Conservation (phyloP, 2,888 invertebrate species). For the Napeogenes inachia region DNA sequence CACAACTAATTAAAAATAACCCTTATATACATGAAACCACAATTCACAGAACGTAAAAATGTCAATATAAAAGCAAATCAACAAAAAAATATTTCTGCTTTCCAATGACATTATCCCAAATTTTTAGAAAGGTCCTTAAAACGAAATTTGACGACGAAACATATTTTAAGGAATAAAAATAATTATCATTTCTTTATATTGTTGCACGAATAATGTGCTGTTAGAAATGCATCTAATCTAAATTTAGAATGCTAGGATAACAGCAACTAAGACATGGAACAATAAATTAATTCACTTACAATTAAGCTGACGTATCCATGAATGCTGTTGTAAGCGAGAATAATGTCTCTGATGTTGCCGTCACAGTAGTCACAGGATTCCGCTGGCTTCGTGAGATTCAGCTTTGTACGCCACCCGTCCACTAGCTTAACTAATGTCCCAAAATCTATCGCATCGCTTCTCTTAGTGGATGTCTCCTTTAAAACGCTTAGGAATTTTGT, state of each 20-base stretch:
- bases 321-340: constrained; percentile 80
- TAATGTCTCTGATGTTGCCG: constrained; percentile 76
- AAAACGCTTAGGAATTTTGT: constrained; percentile 56
- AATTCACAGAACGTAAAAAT: too few relatives aligned
- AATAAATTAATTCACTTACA: constrained; percentile 71
- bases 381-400: constrained; percentile 55
- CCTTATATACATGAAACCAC: too few relatives aligned
- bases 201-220: too few relatives aligned
- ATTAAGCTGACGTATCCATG: constrained; percentile 91
- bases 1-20: too few relatives aligned
- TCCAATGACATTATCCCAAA: too few relatives aligned
- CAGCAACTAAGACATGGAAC: not conserved
- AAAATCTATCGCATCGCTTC: constrained; percentile 56
- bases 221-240: too few relatives aligned
- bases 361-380: constrained; percentile 77
- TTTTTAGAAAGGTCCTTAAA: too few relatives aligned
- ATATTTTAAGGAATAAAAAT: too few relatives aligned
- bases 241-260: not conserved
- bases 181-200: too few relatives aligned
- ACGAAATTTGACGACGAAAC: not conserved
- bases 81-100: not conserved
- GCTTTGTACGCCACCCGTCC: constrained; percentile 54
- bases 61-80: not conserved
- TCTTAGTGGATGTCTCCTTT: constrained; percentile 52
- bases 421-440: constrained; percentile 61